A percentile compares a stretch with the other conserved stretches of the same genome.
Evolutionary conservation across 2,888 invertebrate species (phyloP).

Genomic region (Colostygia pectinataria): DNA sequence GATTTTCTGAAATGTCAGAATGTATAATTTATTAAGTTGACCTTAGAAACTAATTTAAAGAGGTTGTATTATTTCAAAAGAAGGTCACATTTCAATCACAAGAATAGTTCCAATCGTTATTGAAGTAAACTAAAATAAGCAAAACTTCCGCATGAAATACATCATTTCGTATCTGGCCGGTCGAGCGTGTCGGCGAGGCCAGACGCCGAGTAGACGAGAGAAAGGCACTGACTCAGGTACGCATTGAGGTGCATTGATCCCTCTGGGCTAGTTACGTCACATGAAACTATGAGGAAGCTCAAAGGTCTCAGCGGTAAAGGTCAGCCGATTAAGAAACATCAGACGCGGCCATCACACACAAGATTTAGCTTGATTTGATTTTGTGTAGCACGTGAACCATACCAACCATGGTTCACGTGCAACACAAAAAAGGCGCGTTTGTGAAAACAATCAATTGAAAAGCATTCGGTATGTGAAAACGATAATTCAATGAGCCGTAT

Average conservation of each 20-base stretch:
- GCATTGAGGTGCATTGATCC: constrained; percentile 50
- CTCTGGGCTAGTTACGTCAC: constrained; percentile 42
- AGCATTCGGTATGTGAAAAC: not conserved
- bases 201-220: constrained; percentile 70
- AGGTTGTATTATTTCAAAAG: not conserved
- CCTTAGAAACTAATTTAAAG: too few relatives aligned
- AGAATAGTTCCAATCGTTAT: not conserved
- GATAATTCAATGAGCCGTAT: constrained; percentile 6
- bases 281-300: constrained; percentile 15
- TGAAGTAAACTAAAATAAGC: not conserved
- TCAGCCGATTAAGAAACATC: constrained; percentile 6
- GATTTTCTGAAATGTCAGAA: too few relatives aligned
- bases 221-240: constrained; percentile 61
- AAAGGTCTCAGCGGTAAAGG: constrained; percentile 12
- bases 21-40: too few relatives aligned
- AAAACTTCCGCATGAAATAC: constrained; percentile 27
- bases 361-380: not conserved
- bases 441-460: not conserved
- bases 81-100: not conserved
- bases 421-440: not conserved
- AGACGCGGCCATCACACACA: constrained; percentile 3
- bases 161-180: constrained; percentile 24
- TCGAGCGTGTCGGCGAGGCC: constrained; percentile 39
- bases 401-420: too few relatives aligned
- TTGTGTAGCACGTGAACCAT: too few relatives aligned